Percentiles rank a stretch among this genome's conserved stretches.
Evolutionary conservation across 2,888 invertebrate species (phyloP).

Genomic region (Acanthosepion esculentum): DNA sequence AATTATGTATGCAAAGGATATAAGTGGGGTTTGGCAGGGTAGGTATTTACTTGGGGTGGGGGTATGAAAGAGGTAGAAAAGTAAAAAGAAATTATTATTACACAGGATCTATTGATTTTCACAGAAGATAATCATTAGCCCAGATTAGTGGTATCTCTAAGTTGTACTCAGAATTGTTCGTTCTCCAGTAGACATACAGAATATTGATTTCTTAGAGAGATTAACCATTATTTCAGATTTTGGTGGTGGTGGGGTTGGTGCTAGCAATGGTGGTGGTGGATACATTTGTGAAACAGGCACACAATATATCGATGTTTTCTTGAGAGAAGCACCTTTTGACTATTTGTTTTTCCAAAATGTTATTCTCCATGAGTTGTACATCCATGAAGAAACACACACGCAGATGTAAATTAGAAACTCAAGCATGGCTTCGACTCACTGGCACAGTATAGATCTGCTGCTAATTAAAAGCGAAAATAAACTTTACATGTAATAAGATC

Average conservation of each 20-base stretch:
- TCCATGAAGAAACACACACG: background rate
- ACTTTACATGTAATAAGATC: background rate
- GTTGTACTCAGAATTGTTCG: background rate
- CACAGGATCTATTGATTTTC: background rate
- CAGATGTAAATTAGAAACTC: background rate
- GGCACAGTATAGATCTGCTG: background rate
- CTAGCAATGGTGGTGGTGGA: background rate
- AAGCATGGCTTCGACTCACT: background rate
- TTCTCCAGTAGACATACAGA: slow-evolving; percentile 33
- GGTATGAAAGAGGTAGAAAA: background rate
- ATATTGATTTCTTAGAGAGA: slow-evolving; percentile 14
- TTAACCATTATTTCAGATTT: slow-evolving; percentile 22
- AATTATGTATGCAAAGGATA: slow-evolving; percentile 20
- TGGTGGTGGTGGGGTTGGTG: background rate
- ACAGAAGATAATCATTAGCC: background rate
- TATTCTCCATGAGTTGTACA: background rate
- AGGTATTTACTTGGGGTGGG: background rate
- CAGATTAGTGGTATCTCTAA: slow-evolving; percentile 13
- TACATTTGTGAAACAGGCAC: slow-evolving; percentile 33
- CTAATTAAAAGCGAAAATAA: slow-evolving; percentile 1
- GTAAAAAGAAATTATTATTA: background rate
- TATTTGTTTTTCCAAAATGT: background rate
- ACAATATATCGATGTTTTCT: slow-evolving; percentile 11
- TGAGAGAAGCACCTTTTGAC: background rate
- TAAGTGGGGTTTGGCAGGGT: background rate